A percentile compares a stretch with the other conserved stretches of the same genome.
phyloP scores from a whole-genome alignment of 1,140 invertebrate genomes.

The Euwallacea similis region DNA sequence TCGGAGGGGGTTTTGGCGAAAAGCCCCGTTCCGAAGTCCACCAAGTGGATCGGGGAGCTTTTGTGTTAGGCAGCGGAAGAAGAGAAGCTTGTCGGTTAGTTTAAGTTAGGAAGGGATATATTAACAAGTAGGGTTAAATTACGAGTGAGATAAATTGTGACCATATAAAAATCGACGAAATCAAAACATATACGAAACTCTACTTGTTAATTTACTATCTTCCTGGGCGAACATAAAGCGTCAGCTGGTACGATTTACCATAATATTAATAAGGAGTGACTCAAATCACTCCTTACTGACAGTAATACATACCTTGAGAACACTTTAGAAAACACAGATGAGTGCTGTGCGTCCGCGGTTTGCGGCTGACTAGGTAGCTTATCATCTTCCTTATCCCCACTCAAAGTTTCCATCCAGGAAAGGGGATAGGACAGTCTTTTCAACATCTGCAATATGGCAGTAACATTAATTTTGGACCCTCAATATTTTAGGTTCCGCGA shows the following conservation, averaged over 20 bases:
- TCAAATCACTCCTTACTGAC: too few relatives aligned
- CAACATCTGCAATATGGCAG: constrained; percentile 66
- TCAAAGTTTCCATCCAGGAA: constrained; percentile 87
- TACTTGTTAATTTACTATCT: too few relatives aligned
- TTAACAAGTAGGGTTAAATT: background rate
- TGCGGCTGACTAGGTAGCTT: constrained; percentile 63
- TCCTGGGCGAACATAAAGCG: too few relatives aligned
- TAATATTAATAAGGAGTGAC: too few relatives aligned
- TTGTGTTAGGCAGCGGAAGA: constrained; percentile 2
- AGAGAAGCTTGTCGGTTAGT: constrained; percentile 30
- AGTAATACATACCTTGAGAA: constrained; percentile 74
- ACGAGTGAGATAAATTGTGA: background rate
- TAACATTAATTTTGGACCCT: background rate
- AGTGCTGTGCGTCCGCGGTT: constrained; percentile 67
- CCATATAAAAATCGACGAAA: too few relatives aligned
- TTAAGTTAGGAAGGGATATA: too few relatives aligned
- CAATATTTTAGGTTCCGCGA: background rate
- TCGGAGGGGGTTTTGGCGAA: constrained; percentile 87
- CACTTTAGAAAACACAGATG: constrained; percentile 84
- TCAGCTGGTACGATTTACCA: too few relatives aligned
- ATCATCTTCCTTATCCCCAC: constrained; percentile 67
- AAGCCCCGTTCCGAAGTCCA: constrained; percentile 83
- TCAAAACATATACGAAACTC: too few relatives aligned
- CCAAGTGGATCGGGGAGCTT: constrained; percentile 87
- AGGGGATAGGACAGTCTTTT: constrained; percentile 90